Evolutionary conservation across 2,797 vertebrate genomes (phyloP), one percentile per base, ranked within the genome.

Genomic region (Anas georgica): DNA sequence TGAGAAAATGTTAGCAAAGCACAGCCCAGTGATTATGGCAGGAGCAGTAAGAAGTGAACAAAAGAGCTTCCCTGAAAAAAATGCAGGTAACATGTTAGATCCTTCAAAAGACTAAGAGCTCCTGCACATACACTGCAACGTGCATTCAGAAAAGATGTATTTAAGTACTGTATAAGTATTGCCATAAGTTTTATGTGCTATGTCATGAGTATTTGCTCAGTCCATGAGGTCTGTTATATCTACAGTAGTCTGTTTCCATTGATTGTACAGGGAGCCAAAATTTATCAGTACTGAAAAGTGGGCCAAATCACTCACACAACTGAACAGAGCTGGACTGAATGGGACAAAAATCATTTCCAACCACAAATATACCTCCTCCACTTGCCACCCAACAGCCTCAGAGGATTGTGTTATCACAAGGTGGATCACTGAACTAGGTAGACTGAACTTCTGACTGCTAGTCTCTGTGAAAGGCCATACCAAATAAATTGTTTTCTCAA

Each of bases 91-190:
- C 18, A 45, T 45, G 45, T 45, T 45, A 45, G 45, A 45, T 45
- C 45, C 45, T 45, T 45, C 18, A 18, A 80, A 67, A 68, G 3
- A 4, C 35, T 73, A 66, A 70, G 9, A 93, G 6, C 22, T 59
- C 10, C 33, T 87, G 17, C 10, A 46, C 0, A 0, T 55, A 28
- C 39, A 39, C 14, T 29, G 28, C 26, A 78, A 39, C 2, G 2
- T 58, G 28, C 8, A 2, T 48, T 59, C 37, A 31, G 31, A 73
- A 83, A 90, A 87, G 5, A 39, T 25, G 14, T 28, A 7, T 11
- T 0, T 43, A 43, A 60, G 35, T 31, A 48, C 23, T 31, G 11
- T 10, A 0, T 48, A 48, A 58, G 43, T 25, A 52, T 18, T n/a
- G 39, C 7, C 29, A 31, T 64, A 62, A 37, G 23, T 6, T 74